Percentiles rank a stretch among this genome's conserved stretches.
These are phyloP conservation scores for Todus mexicanus DNA, from an alignment of 2,797 vertebrate species.

Conservation along the genomic window DNA sequence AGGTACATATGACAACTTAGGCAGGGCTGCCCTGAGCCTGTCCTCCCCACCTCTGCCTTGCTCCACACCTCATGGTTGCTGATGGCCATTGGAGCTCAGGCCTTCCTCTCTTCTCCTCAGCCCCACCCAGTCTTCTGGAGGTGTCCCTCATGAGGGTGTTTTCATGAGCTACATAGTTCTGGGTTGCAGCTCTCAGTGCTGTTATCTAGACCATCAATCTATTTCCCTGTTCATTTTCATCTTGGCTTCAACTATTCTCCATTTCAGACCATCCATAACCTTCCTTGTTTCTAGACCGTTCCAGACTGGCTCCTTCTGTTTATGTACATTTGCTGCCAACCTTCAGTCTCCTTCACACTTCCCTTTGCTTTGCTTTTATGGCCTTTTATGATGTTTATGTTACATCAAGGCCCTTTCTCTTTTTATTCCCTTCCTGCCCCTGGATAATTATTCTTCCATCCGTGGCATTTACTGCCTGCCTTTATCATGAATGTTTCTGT, in stretches of 20 bases:
- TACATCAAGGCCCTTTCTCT: slow-evolving; percentile 39
- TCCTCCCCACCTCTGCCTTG: background rate
- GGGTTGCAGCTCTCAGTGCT: background rate
- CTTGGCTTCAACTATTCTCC: background rate
- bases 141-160: background rate
- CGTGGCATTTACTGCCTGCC: slow-evolving; percentile 25
- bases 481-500: slow-evolving; percentile 26
- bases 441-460: slow-evolving; percentile 20
- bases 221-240: background rate
- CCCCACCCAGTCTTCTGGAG: background rate
- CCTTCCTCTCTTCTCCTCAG: background rate
- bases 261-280: background rate
- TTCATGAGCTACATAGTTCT: background rate
- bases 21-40: background rate
- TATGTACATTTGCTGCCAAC: slow-evolving; percentile 23
- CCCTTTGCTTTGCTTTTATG: slow-evolving; percentile 47
- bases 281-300: background rate
- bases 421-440: slow-evolving; percentile 16
- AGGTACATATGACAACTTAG: background rate
- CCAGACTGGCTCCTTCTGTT: background rate
- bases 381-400: slow-evolving; percentile 59
- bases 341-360: slow-evolving; percentile 49
- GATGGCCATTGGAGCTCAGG: rapidly evolving
- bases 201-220: background rate
- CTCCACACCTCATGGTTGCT: background rate